These are phyloP conservation scores for Phrynocephalus vlangalii DNA, from an alignment of 2,797 vertebrate genomes.

Conservation along the genomic window DNA sequence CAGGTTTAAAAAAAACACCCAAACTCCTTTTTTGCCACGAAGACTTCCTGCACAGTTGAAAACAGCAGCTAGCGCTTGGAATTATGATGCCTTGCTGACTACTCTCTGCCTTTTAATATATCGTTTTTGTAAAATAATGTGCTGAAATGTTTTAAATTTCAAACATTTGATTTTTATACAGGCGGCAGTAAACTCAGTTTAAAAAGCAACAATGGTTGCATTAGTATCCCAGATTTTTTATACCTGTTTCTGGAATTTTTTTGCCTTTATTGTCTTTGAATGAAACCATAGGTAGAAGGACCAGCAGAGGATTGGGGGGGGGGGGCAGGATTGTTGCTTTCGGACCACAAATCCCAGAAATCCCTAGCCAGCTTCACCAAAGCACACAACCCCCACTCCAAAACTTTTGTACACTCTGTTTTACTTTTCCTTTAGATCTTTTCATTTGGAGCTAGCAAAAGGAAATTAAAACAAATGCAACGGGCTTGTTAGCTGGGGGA, in stretches of 20 bases:
- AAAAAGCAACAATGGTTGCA: neutral
- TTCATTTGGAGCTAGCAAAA: no score
- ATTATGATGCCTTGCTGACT: neutral
- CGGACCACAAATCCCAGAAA: no score
- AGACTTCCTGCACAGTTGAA: neutral
- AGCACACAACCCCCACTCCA: no score
- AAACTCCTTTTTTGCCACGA: neutral
- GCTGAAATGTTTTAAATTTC: neutral
- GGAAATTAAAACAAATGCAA: no score
- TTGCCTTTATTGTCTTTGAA: no score
- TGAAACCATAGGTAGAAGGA: no score
- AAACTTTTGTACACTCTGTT: no score
- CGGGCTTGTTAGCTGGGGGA: no score
- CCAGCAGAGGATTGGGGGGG: no score
- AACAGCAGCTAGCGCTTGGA: neutral
- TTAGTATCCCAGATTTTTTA: neutral
- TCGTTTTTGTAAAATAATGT: neutral
- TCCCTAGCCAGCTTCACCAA: no score
- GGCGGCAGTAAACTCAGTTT: neutral
- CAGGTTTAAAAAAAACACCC: neutral
- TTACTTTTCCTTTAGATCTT: neutral
- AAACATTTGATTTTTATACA: neutral
- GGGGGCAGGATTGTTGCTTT: no score
- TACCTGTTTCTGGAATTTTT: no score
- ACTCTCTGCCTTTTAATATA: neutral